These are phyloP conservation scores for Threskiornis aethiopicus DNA, from an alignment of 2,797 vertebrate species.

Conservation along the genomic window DNA sequence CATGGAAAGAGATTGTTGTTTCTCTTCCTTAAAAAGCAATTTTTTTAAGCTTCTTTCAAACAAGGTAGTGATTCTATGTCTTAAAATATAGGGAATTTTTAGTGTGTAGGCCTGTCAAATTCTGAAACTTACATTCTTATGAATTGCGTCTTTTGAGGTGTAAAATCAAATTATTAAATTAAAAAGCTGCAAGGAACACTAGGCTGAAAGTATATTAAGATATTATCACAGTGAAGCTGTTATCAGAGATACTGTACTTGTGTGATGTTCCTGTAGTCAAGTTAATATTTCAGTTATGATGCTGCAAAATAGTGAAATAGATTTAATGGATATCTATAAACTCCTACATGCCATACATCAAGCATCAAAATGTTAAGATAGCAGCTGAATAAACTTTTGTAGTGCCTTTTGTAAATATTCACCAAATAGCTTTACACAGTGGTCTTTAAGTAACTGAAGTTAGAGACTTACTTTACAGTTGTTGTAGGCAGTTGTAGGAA, in stretches of 20 bases:
- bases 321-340: neutral
- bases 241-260: neutral
- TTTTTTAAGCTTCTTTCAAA: neutral
- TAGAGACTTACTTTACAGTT: neutral
- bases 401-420: neutral
- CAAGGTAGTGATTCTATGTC: neutral
- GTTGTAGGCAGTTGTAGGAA: neutral
- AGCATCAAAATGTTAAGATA: neutral
- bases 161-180: neutral
- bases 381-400: neutral
- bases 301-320: neutral
- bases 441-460: neutral
- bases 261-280: neutral
- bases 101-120: neutral
- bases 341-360: neutral
- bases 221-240: neutral
- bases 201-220: neutral
- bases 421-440: neutral
- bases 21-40: neutral
- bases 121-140: neutral
- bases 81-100: neutral
- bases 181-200: neutral
- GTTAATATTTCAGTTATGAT: neutral
- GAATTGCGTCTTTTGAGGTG: neutral
- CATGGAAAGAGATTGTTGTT: neutral